Conservation (phyloP, 2,113 vertebrate species). For the Columba livia region DNA sequence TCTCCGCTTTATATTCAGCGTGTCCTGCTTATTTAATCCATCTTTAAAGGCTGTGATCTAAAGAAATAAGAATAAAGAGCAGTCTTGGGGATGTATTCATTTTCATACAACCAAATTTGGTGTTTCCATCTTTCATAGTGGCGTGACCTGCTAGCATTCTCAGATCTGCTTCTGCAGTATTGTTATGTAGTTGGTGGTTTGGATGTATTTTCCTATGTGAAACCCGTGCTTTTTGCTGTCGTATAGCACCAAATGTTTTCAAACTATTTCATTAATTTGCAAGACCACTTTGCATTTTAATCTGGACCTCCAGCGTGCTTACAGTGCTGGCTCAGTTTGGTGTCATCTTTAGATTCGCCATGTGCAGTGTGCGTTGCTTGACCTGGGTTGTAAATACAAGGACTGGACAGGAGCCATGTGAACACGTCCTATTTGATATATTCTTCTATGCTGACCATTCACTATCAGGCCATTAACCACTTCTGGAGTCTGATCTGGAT, state of each 20-base stretch:
- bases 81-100: background rate
- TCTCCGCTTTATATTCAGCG: background rate
- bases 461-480: background rate
- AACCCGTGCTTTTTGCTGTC: background rate
- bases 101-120: background rate
- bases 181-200: too few species aligned
- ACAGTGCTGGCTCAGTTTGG: background rate
- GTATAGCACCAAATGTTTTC: fast-evolving
- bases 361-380: background rate
- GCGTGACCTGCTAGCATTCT: background rate
- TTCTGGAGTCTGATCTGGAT: background rate
- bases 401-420: background rate
- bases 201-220: too few species aligned
- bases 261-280: background rate
- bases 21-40: fast-evolving
- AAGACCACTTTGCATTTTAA: background rate
- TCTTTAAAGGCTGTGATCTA: background rate
- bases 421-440: background rate
- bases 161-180: background rate
- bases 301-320: background rate
- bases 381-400: background rate
- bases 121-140: background rate
- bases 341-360: background rate
- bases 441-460: background rate
- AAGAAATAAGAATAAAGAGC: background rate